Evolutionary conservation across 2,888 invertebrate species (phyloP).

Genomic region (Julus scandinavius): DNA sequence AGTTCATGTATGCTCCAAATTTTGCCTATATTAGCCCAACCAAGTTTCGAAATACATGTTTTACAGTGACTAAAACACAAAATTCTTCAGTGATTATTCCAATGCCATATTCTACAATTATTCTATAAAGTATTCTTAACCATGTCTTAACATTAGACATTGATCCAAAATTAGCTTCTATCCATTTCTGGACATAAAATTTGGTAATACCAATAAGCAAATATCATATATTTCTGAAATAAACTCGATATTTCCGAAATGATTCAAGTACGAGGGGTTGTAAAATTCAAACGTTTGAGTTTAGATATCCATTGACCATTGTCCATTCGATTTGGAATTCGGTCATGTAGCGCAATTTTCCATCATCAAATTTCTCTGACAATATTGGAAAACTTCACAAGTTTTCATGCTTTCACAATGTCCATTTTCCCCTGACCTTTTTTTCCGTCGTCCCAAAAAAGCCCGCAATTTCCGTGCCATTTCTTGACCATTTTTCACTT

Average conservation of each 20-base stretch:
- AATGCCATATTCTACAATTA: too few species aligned
- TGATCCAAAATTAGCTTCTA: too few species aligned
- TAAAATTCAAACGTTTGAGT: background rate
- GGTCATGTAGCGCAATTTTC: background rate
- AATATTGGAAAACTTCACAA: background rate
- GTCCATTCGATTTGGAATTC: background rate
- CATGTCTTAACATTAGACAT: too few species aligned
- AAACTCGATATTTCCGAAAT: background rate
- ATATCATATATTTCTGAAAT: background rate
- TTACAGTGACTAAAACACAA: too few species aligned
- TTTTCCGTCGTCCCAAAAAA: background rate
- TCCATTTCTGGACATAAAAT: background rate
- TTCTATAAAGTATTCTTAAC: too few species aligned
- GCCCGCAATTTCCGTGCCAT: background rate
- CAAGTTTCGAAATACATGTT: too few species aligned
- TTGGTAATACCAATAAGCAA: background rate
- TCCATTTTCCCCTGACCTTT: constrained; percentile 25
- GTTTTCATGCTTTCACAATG: background rate
- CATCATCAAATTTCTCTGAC: constrained; percentile 24
- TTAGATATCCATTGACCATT: background rate
- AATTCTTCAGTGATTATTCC: too few species aligned
- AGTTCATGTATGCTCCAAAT: too few species aligned
- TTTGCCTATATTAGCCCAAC: too few species aligned
- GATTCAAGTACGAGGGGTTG: background rate
- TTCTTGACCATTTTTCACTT: constrained; percentile 34